Evolutionary conservation across 2,113 vertebrate species (phyloP), one percentile per base, ranked within the genome.

Genomic region (Paraplagusia blochii): DNA sequence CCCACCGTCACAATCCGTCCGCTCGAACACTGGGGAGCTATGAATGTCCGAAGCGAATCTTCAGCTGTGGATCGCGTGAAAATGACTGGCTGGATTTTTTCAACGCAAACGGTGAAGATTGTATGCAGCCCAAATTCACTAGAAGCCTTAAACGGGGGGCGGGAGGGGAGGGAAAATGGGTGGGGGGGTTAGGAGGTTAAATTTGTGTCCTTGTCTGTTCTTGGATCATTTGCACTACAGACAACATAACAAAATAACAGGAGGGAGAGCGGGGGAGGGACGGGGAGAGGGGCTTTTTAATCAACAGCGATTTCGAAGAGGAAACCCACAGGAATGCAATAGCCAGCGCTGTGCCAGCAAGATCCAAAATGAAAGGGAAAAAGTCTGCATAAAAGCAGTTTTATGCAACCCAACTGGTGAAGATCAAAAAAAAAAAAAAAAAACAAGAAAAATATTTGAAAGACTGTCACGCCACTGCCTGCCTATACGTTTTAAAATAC

Each of bases 401-500:
- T 63, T 86, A 90, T 88, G 87, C 84, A 88, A 86, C 76, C 53
- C 51, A 50, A 77, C 64, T 69, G 69, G n/a, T n/a, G n/a, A n/a
- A n/a, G n/a, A n/a, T n/a, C n/a, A n/a, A n/a, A n/a, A n/a, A n/a
- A n/a, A 73, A 77, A 51, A 74, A 72, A 65, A 66, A 67, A 69
- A 76, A 77, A 63, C 60, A 66, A 66, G 69, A n/a, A n/a, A n/a
- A n/a, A n/a, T n/a, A n/a, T n/a, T 29, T 29, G 22, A 29, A 59
- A 68, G 82, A 89, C 86, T 85, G 79, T 88, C 88, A 82, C 74
- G 87, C 86, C 89, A 89, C 82, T 86, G 89, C 88, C 87, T 89
- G 89, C 87, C 88, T 90, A 88, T 84, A 81, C 58, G 79, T 75
- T 80, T 86, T 73, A 85, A 83, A 53, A 84, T 70, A 88, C 85